Conservation (phyloP, 2,888 invertebrate species). For the Podabrus alpinus region DNA sequence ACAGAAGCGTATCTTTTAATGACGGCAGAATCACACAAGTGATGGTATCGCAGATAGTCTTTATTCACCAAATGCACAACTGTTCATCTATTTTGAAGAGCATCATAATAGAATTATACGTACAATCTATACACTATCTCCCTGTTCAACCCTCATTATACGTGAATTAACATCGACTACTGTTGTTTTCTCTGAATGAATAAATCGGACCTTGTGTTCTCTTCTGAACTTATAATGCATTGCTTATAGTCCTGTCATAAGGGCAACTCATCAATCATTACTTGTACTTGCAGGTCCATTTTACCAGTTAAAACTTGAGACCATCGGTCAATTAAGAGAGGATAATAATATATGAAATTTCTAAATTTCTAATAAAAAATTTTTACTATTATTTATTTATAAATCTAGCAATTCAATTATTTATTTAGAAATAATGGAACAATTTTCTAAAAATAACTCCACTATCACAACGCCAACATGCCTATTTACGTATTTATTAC, state of each 20-base stretch:
- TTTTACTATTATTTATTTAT: neutral
- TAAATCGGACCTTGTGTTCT: constrained; percentile 37
- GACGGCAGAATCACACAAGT: constrained; percentile 26
- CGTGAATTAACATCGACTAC: constrained; percentile 41
- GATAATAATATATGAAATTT: neutral
- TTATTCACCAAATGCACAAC: constrained; percentile 45
- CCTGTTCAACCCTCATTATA: constrained; percentile 47
- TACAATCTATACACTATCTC: constrained; percentile 44
- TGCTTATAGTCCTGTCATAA: constrained; percentile 46
- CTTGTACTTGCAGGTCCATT: constrained; percentile 37
- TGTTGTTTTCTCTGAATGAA: constrained; percentile 36
- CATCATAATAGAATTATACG: constrained; percentile 45
- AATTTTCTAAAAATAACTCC: neutral
- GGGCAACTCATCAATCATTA: constrained; percentile 46
- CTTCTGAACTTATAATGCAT: constrained; percentile 41
- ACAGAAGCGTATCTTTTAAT: constrained; percentile 14
- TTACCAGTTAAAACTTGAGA: constrained; percentile 44
- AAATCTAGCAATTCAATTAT: neutral
- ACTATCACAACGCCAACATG: neutral
- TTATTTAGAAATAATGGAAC: neutral
- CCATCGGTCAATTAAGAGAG: constrained; percentile 45
- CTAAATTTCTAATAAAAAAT: neutral
- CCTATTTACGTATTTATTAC: neutral
- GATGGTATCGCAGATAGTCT: constrained; percentile 28
- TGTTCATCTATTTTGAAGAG: constrained; percentile 46